These are phyloP conservation scores for Morinoia aosen DNA, from an alignment of 2,888 invertebrate genomes.

Conservation along the genomic window DNA sequence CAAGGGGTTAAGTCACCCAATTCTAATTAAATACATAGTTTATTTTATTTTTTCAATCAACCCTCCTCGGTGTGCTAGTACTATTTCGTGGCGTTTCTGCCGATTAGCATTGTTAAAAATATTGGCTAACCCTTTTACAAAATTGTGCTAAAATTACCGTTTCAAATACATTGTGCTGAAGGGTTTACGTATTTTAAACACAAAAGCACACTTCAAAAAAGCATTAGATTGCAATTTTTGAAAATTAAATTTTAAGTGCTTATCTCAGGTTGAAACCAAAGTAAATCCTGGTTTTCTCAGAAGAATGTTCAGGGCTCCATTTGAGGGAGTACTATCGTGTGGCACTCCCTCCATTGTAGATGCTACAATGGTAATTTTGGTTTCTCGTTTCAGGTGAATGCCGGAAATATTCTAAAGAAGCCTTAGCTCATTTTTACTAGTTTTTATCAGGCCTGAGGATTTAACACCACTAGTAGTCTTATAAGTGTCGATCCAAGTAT, in stretches of 20 bases:
- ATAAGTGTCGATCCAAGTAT: background rate
- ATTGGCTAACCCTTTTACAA: background rate
- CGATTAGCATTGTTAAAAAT: background rate
- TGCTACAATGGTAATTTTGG: background rate
- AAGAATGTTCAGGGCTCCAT: background rate
- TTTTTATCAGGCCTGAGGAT: background rate
- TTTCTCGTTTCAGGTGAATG: background rate
- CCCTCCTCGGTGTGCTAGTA: background rate
- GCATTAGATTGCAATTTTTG: background rate
- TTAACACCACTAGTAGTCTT: background rate
- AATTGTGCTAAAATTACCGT: background rate
- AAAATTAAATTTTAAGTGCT: background rate
- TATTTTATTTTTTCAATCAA: background rate
- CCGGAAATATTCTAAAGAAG: background rate
- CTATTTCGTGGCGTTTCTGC: background rate
- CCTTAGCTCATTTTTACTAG: background rate
- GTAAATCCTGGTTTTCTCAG: background rate
- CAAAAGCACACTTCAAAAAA: background rate
- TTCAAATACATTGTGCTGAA: background rate
- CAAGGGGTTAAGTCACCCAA: background rate
- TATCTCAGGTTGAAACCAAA: background rate
- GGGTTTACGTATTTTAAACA: background rate
- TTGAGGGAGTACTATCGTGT: background rate
- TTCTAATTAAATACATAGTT: background rate
- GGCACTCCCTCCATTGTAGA: too few species aligned